Evolutionary conservation across 53 echinoderm and acorn worm species (phyloP).

Genomic region (Henricia sp.): DNA sequence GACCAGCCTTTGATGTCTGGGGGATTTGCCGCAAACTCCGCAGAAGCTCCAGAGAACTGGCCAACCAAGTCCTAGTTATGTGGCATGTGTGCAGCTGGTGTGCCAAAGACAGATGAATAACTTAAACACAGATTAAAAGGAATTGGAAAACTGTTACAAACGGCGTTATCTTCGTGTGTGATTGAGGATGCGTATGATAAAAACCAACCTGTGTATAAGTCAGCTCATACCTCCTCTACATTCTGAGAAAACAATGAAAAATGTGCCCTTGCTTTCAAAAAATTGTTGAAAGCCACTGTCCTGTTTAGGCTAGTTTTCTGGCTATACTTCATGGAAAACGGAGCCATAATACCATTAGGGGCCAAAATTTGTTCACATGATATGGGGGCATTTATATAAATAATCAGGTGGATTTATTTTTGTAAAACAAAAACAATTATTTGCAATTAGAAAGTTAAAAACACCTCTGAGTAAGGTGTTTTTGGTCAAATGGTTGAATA

Average conservation of each 20-base stretch:
- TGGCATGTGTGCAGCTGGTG: conserved; percentile 26
- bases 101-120: conserved; percentile 2
- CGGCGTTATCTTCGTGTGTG: too few species aligned
- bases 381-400: background rate
- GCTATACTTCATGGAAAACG: too few species aligned
- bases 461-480: background rate
- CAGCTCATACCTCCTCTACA: too few species aligned
- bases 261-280: too few species aligned
- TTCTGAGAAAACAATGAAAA: too few species aligned
- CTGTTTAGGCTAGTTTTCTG: too few species aligned
- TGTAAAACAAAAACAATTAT: background rate
- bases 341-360: too few species aligned
- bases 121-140: background rate
- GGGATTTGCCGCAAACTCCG: conserved; percentile 27
- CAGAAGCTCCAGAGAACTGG: background rate
- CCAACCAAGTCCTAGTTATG: background rate
- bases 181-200: too few species aligned
- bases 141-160: background rate
- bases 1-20: conserved; percentile 42
- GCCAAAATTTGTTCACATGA: conserved; percentile 25
- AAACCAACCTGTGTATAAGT: too few species aligned
- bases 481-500: background rate
- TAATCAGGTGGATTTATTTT: conserved; percentile 1
- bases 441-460: background rate
- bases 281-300: too few species aligned